These are phyloP conservation scores for Hydroisotoma schaefferi DNA, from an alignment of 2,888 invertebrate genomes.

Conservation along the genomic window DNA sequence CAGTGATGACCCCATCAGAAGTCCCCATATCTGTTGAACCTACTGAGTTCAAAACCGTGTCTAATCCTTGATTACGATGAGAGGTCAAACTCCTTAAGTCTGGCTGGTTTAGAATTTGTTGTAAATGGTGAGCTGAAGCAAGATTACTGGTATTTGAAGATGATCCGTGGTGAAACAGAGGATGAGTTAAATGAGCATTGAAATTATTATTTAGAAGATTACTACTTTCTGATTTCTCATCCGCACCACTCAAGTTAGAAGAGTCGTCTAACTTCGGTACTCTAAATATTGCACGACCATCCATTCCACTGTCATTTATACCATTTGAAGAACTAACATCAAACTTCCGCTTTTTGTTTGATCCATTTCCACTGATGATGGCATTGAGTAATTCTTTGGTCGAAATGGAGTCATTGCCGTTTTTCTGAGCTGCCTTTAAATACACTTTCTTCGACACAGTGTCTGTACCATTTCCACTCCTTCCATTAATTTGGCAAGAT, in stretches of 20 bases:
- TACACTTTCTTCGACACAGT: too few relatives aligned
- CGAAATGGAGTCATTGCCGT: too few relatives aligned
- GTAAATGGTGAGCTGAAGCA: neutral
- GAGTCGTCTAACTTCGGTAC: constrained; percentile 11
- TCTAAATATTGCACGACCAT: constrained; percentile 4
- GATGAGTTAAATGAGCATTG: constrained; percentile 8
- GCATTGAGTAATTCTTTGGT: too few relatives aligned
- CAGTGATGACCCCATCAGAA: constrained; percentile 41
- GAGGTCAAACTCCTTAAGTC: constrained; percentile 11
- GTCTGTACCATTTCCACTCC: too few relatives aligned
- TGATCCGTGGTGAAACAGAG: constrained; percentile 5
- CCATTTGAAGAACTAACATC: neutral
- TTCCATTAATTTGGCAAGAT: too few relatives aligned
- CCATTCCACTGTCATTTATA: neutral
- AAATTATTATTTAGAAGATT: constrained; percentile 1
- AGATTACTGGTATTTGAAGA: constrained; percentile 4
- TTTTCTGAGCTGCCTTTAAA: too few relatives aligned
- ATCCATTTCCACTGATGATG: too few relatives aligned
- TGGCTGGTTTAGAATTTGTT: constrained; percentile 9
- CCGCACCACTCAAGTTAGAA: neutral
- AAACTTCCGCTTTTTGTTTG: constrained; percentile 6
- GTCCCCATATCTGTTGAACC: constrained; percentile 40
- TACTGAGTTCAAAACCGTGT: constrained; percentile 42
- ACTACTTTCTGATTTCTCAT: neutral
- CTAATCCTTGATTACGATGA: constrained; percentile 29